Percentiles rank a stretch among this genome's conserved stretches.
phyloP scores from a whole-genome alignment of 2,888 invertebrate genomes.

The Zygaena filipendulae region DNA sequence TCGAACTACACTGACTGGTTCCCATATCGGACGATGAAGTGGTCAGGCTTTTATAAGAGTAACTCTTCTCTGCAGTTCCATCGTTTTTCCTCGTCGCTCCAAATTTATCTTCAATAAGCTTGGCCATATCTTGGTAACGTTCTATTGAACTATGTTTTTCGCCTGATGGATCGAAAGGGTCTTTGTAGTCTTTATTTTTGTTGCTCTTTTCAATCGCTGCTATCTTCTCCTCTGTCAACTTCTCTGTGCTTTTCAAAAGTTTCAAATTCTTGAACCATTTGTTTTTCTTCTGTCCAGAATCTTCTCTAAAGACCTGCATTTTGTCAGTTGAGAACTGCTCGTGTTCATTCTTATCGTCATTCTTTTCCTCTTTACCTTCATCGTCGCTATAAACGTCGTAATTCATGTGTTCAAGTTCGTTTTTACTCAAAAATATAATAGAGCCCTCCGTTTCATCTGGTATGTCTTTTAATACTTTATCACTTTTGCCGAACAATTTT shows the following conservation, averaged over 20 bases:
- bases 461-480: conserved; percentile 60
- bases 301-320: conserved; percentile 63
- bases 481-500: conserved; percentile 59
- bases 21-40: conserved; percentile 67
- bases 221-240: conserved; percentile 52
- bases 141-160: conserved; percentile 77
- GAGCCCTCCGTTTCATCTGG: conserved; percentile 73
- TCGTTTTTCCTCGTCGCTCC: conserved; percentile 59
- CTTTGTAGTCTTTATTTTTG: conserved; percentile 53
- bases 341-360: conserved; percentile 42
- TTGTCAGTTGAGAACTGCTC: conserved; percentile 56
- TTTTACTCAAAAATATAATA: conserved; percentile 74
- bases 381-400: conserved; percentile 64
- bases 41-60: conserved; percentile 61
- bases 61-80: conserved; percentile 57
- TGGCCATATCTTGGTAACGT: conserved; percentile 78
- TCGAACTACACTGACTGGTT: conserved; percentile 58
- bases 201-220: conserved; percentile 46
- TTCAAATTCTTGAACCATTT: conserved; percentile 76
- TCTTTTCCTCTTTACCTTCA: conserved; percentile 56
- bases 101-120: conserved; percentile 75
- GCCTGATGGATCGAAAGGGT: conserved; percentile 69
- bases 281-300: conserved; percentile 61
- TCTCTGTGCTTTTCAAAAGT: conserved; percentile 56
- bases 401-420: conserved; percentile 72